Conservation (phyloP, 2,888 invertebrate species). For the Biston betularia region DNA sequence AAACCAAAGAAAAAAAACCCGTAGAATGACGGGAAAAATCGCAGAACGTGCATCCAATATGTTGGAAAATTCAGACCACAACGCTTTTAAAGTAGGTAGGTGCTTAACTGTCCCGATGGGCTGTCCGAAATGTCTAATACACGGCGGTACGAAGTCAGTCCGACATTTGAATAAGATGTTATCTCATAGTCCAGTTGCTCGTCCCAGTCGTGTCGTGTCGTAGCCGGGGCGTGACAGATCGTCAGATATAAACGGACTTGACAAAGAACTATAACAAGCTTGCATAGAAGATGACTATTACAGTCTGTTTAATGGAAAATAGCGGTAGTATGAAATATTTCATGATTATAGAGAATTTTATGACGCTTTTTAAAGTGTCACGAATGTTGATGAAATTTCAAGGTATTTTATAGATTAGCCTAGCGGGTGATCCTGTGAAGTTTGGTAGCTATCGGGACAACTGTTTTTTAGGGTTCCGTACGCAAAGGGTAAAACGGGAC, state of each 20-base stretch:
- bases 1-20: no score
- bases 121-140: background rate
- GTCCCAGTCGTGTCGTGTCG: conserved; percentile 31
- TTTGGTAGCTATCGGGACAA: no score
- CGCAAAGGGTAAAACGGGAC: no score
- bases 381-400: no score
- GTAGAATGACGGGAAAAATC: no score
- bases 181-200: conserved; percentile 22
- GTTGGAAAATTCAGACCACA: background rate
- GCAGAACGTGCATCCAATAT: background rate
- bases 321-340: no score
- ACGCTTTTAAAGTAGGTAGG: background rate
- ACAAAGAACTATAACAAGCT: conserved; percentile 28
- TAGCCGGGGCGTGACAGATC: conserved; percentile 55
- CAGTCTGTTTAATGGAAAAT: no score
- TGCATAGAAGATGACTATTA: background rate
- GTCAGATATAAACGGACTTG: conserved; percentile 30
- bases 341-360: no score
- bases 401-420: no score
- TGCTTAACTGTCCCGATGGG: background rate
- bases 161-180: conserved; percentile 35
- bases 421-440: no score
- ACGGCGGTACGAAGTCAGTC: conserved; percentile 4
- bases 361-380: no score
- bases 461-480: no score